Percentiles rank a stretch among this genome's conserved stretches.
Conservation (phyloP, 2,113 vertebrate species). For the Theristicus caerulescens region DNA sequence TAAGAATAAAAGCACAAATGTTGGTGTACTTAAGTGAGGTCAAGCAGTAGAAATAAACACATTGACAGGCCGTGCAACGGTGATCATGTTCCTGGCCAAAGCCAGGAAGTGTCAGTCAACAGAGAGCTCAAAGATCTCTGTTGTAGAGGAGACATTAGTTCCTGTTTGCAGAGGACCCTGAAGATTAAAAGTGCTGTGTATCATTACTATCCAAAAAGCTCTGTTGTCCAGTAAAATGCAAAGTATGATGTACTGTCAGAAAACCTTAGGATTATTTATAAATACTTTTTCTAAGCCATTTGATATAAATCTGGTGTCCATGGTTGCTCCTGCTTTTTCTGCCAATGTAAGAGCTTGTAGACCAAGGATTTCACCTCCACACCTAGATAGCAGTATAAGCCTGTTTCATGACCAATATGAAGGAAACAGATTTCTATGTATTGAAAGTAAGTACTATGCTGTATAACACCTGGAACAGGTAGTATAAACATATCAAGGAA, state of each 20-base stretch:
- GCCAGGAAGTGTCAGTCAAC: background rate
- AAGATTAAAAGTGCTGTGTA: background rate
- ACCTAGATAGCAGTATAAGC: too few relatives aligned
- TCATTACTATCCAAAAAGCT: background rate
- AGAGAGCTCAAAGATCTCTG: background rate
- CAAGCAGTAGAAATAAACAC: background rate
- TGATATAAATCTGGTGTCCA: background rate
- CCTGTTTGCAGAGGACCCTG: background rate
- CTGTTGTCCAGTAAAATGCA: background rate
- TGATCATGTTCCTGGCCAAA: background rate
- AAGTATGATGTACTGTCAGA: background rate
- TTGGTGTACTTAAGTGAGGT: background rate
- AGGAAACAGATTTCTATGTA: background rate
- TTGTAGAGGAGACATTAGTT: background rate
- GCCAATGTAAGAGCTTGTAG: background rate
- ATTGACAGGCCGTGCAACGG: background rate
- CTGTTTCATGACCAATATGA: background rate
- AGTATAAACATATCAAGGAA: background rate
- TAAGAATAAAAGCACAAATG: background rate
- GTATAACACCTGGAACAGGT: background rate
- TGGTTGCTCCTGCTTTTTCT: background rate
- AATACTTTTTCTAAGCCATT: background rate
- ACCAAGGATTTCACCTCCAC: background rate
- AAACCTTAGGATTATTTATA: background rate
- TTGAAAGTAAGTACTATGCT: background rate